Percentiles rank a stretch among this genome's conserved stretches.
Evolutionary conservation across 1,140 invertebrate species (phyloP).

Genomic region (Akabosia matsudoensis): DNA sequence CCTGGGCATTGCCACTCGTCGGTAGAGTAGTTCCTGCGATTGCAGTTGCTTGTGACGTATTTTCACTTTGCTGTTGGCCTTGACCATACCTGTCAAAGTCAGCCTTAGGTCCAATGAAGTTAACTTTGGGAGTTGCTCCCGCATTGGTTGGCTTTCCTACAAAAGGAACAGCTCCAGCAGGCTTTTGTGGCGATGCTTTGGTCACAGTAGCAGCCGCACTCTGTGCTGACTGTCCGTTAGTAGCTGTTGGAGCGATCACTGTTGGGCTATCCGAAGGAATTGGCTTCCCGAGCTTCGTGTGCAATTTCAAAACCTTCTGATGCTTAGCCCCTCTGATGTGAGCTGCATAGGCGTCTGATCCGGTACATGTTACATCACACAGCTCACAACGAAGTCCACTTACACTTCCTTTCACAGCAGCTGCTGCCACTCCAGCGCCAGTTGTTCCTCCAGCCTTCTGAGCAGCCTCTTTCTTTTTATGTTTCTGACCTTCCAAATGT

Average conservation of each 20-base stretch:
- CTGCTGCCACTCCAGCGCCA: slow-evolving; percentile 47
- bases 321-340: slow-evolving; percentile 97
- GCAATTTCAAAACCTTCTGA: slow-evolving; percentile 93
- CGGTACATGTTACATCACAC: slow-evolving; percentile 96
- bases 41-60: slow-evolving; percentile 36
- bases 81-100: slow-evolving; percentile 23
- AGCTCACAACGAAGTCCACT: slow-evolving; percentile 75
- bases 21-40: slow-evolving; percentile 38
- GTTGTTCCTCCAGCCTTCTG: slow-evolving; percentile 66
- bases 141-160: too few relatives aligned
- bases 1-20: not conserved
- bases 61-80: slow-evolving; percentile 30
- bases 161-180: not conserved
- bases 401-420: slow-evolving; percentile 60
- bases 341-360: slow-evolving; percentile 94
- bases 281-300: slow-evolving; percentile 94
- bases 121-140: slow-evolving; percentile 75
- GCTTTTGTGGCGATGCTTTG: not conserved
- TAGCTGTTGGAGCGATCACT: slow-evolving; percentile 57
- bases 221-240: slow-evolving; percentile 39
- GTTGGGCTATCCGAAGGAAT: slow-evolving; percentile 94
- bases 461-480: slow-evolving; percentile 96
- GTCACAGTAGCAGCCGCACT: not conserved
- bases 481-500: slow-evolving; percentile 95
- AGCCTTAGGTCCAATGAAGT: slow-evolving; percentile 69